Percentiles rank a stretch among this genome's conserved stretches.
These are phyloP conservation scores for Falco biarmicus DNA, from an alignment of 2,797 vertebrate species.

Conservation along the genomic window DNA sequence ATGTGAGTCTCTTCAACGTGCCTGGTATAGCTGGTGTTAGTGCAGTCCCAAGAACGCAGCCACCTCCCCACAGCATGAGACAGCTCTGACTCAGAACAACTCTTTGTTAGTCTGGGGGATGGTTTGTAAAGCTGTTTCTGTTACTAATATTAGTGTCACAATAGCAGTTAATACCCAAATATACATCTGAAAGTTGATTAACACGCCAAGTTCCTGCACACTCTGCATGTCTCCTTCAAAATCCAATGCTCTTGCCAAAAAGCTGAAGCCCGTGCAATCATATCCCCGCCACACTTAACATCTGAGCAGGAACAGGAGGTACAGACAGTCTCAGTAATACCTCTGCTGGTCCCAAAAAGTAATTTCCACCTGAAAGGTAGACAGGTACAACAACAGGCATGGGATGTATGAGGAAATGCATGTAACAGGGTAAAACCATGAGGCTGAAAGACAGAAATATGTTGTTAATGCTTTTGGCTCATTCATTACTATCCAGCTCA, in stretches of 20 bases:
- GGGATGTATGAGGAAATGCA: accelerated
- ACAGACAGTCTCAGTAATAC: neutral
- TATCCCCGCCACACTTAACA: neutral
- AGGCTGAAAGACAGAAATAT: neutral
- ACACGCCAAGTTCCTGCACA: neutral
- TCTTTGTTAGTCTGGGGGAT: neutral
- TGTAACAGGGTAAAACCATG: accelerated
- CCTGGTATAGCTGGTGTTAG: neutral
- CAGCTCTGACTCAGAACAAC: neutral
- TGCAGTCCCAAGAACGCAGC: accelerated
- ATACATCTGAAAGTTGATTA: neutral
- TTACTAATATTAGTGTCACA: neutral
- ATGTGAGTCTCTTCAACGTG: neutral
- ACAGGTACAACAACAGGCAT: neutral
- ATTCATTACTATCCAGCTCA: neutral
- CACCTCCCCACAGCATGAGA: neutral
- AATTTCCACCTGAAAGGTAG: neutral
- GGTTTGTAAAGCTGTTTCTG: neutral
- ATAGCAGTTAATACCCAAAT: accelerated
- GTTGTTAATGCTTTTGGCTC: neutral
- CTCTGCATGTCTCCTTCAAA: neutral
- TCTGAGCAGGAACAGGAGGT: neutral
- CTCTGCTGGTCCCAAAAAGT: neutral
- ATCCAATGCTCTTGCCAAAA: neutral
- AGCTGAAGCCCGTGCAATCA: neutral